phyloP scores from a whole-genome alignment of 2,797 vertebrate genomes.

The Oreortyx pictus region DNA sequence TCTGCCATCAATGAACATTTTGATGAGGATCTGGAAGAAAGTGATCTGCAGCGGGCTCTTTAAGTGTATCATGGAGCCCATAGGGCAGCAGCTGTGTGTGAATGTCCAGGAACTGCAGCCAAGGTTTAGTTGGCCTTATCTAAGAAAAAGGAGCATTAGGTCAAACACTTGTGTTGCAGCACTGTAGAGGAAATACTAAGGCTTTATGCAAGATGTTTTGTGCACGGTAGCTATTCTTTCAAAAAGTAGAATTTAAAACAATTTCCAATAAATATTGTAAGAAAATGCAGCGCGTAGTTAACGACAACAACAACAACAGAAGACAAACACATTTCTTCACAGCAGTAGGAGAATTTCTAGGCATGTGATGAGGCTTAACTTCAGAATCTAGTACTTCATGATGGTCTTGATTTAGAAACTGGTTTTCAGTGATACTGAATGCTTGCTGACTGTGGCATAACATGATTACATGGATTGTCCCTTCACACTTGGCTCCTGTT shows the following conservation, averaged over 20 bases:
- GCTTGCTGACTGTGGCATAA: background rate
- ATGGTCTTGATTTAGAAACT: background rate
- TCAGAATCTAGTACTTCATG: background rate
- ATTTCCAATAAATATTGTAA: background rate
- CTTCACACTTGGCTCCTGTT: background rate
- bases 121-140: constrained; percentile 20
- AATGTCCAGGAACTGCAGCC: background rate
- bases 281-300: background rate
- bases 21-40: background rate
- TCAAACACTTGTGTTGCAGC: background rate
- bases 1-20: background rate
- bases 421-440: background rate
- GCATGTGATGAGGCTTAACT: background rate
- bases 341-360: background rate
- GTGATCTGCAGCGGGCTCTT: background rate
- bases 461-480: background rate
- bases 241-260: background rate
- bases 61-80: background rate
- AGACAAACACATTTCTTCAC: background rate
- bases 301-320: background rate
- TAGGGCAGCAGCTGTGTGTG: background rate
- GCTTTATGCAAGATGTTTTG: background rate
- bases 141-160: constrained; percentile 25
- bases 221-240: background rate
- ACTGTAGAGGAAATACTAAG: background rate